Conservation (phyloP, 2,797 vertebrate genomes). For the Phaenicophaeus curvirostris region DNA sequence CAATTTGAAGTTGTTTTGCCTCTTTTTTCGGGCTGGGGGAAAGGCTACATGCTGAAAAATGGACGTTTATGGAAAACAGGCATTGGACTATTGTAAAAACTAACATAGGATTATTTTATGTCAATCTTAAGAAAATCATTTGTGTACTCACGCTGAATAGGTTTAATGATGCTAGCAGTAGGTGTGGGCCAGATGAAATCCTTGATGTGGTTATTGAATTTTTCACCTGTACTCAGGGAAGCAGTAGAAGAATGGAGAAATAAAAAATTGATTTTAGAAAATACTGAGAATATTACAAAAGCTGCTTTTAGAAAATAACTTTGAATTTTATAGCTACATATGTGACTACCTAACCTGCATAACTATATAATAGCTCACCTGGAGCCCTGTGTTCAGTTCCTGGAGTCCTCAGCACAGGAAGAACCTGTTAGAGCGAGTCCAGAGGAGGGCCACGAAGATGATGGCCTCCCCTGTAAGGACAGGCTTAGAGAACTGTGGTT, state of each 20-base stretch:
- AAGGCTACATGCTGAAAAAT: neutral
- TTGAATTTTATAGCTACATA: neutral
- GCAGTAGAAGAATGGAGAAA: neutral
- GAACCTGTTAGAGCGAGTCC: too few relatives aligned
- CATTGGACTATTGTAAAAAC: neutral
- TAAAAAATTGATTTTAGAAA: neutral
- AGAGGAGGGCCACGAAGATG: too few relatives aligned
- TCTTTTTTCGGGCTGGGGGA: neutral
- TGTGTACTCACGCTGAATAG: neutral
- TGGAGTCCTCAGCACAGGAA: too few relatives aligned
- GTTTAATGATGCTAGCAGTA: neutral
- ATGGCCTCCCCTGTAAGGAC: too few relatives aligned
- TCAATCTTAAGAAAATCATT: neutral
- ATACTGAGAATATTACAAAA: neutral
- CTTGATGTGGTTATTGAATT: neutral
- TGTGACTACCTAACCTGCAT: too few relatives aligned
- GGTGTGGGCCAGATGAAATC: neutral
- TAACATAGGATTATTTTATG: neutral
- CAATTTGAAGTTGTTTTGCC: neutral
- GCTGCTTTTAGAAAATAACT: neutral
- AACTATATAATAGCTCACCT: too few relatives aligned
- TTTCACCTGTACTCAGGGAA: neutral
- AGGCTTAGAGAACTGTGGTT: too few relatives aligned
- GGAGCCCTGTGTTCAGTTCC: too few relatives aligned
- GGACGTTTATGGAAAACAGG: neutral